Conservation (phyloP, 2,113 vertebrate species). For the Narcine bancroftii region DNA sequence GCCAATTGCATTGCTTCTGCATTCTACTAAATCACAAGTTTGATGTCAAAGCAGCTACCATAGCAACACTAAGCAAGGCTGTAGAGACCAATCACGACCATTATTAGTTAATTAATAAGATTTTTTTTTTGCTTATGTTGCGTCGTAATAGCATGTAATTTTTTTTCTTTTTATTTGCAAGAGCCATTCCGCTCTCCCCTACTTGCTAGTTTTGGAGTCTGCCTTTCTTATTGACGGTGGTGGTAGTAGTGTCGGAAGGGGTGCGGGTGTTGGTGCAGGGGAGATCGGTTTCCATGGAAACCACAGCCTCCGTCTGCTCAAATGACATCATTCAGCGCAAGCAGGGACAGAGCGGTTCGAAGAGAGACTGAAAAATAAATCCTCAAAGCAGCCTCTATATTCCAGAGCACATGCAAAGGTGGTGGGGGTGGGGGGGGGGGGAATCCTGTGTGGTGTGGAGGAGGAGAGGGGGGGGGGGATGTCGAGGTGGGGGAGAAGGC, state of each 20-base stretch:
- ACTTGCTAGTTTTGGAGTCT: slow-evolving; percentile 45
- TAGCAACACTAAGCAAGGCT: slow-evolving; percentile 48
- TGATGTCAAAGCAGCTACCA: slow-evolving; percentile 65
- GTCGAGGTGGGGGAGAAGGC: slow-evolving; percentile 46
- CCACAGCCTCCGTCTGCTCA: slow-evolving; percentile 54
- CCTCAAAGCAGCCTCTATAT: slow-evolving; percentile 60
- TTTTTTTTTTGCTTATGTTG: slow-evolving; percentile 27
- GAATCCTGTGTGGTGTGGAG: slow-evolving; percentile 48
- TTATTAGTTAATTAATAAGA: slow-evolving; percentile 40
- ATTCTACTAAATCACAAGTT: slow-evolving; percentile 76
- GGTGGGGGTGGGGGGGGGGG: slow-evolving; percentile 41
- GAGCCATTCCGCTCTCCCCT: slow-evolving; percentile 36
- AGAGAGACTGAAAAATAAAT: neutral
- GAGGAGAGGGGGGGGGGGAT: no score
- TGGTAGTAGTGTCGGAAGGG: neutral
- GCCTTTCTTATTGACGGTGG: slow-evolving; percentile 47
- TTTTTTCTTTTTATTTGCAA: slow-evolving; percentile 41
- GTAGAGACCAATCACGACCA: slow-evolving; percentile 48
- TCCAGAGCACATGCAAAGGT: slow-evolving; percentile 65
- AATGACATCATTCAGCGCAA: slow-evolving; percentile 62
- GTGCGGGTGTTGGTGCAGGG: neutral
- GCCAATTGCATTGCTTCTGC: slow-evolving; percentile 83
- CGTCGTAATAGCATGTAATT: slow-evolving; percentile 44
- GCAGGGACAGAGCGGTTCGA: slow-evolving; percentile 48
- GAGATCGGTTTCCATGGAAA: slow-evolving; percentile 55